Evolutionary conservation across 1,140 invertebrate species (phyloP).

Genomic region (Harpegnathos saltator): DNA sequence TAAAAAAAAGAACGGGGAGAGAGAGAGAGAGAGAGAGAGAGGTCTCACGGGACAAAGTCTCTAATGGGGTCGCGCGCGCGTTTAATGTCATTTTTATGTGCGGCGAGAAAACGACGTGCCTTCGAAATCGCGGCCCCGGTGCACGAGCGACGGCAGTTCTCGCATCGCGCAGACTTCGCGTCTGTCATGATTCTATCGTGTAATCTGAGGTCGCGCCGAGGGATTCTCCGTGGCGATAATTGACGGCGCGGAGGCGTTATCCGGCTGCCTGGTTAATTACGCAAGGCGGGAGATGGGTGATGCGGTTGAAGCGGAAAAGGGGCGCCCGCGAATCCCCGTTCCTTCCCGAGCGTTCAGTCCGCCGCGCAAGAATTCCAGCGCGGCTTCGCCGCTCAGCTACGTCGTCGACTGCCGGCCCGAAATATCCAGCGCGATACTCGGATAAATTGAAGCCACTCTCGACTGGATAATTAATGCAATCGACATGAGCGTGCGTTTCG

Average conservation of each 20-base stretch:
- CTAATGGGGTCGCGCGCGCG: conserved; percentile 2
- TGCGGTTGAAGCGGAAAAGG: conserved; percentile 1
- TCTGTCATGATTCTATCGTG: neutral
- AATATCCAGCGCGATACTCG: conserved; percentile 3
- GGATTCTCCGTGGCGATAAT: neutral
- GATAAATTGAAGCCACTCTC: neutral
- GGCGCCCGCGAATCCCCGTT: neutral
- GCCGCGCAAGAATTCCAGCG: no score
- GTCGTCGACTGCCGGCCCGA: neutral
- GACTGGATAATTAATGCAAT: conserved; percentile 1
- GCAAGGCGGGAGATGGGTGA: neutral
- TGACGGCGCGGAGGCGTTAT: neutral
- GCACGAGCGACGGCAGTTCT: no score
- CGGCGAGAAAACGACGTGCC: neutral
- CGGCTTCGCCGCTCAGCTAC: no score
- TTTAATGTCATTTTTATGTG: conserved; percentile 14
- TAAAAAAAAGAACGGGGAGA: neutral
- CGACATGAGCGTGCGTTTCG: neutral
- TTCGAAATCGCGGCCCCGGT: conserved; percentile 25
- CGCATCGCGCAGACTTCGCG: no score
- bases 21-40: neutral
- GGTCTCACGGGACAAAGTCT: neutral
- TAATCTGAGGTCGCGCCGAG: neutral
- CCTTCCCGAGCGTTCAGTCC: no score
- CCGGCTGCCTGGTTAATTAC: conserved; percentile 37